phyloP scores from a whole-genome alignment of 2,888 invertebrate genomes.

The Nemapogon koenigi region DNA sequence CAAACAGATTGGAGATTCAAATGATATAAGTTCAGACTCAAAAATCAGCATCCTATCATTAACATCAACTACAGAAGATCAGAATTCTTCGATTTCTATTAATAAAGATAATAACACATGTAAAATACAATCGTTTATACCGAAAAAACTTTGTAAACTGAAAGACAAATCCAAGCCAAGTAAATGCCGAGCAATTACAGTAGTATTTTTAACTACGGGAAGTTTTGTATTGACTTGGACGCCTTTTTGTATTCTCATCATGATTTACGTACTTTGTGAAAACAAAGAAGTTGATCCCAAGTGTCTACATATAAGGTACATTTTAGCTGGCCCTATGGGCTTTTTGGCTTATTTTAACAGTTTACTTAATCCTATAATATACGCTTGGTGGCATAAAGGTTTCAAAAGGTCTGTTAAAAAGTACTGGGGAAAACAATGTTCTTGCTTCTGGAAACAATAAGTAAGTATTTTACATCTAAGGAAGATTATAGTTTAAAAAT shows the following conservation, averaged over 20 bases:
- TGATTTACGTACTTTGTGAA: constrained; percentile 61
- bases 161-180: constrained; percentile 36
- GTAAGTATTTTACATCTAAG: no score
- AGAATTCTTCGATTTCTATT: no score
- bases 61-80: no score
- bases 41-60: no score
- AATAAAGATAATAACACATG: no score
- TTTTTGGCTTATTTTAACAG: constrained; percentile 68
- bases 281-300: constrained; percentile 41
- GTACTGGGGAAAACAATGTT: no score
- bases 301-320: constrained; percentile 51
- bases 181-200: constrained; percentile 68
- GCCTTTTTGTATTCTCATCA: constrained; percentile 66
- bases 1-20: no score
- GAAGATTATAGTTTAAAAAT: no score
- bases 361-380: constrained; percentile 69
- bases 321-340: constrained; percentile 65
- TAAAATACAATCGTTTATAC: constrained; percentile 7
- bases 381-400: constrained; percentile 76
- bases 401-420: constrained; percentile 58
- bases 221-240: constrained; percentile 69
- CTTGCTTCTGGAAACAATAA: no score
- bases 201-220: constrained; percentile 67
- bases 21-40: no score
- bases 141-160: constrained; percentile 15